Evolutionary conservation across 2,113 vertebrate genomes (phyloP).

Genomic region (Probosciger aterrimus): DNA sequence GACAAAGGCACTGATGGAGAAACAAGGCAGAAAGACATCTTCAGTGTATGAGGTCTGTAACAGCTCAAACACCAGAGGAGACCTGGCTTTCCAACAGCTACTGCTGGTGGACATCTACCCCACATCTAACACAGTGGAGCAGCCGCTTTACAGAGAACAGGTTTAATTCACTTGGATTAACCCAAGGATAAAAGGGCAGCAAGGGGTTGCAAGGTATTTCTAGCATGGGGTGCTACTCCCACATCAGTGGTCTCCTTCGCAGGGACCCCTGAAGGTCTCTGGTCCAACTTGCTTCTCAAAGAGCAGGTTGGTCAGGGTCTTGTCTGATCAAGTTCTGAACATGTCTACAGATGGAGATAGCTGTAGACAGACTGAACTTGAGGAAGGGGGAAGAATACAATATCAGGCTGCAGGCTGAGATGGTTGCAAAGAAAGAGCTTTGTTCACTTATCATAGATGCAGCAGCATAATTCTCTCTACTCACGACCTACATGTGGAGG

Average conservation of each 20-base stretch:
- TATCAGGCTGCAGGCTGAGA: background rate
- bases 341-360: background rate
- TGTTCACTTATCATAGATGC: background rate
- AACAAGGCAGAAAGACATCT: background rate
- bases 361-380: background rate
- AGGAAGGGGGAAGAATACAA: background rate
- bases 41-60: background rate
- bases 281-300: background rate
- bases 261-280: background rate
- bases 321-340: background rate
- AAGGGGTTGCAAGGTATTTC: background rate
- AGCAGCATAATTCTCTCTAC: fast-evolving
- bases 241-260: background rate
- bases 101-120: background rate
- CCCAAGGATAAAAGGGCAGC: background rate
- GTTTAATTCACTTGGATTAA: background rate
- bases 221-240: background rate
- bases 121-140: background rate
- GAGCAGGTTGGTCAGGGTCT: background rate
- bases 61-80: background rate
- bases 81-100: background rate
- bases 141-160: fast-evolving
- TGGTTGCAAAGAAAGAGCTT: fast-evolving
- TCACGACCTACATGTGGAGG: constrained; percentile 82
- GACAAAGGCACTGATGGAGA: constrained; percentile 77